Percentiles rank a stretch among this genome's conserved stretches.
Evolutionary conservation across 2,113 vertebrate species (phyloP).

Genomic region (Gallinago media): DNA sequence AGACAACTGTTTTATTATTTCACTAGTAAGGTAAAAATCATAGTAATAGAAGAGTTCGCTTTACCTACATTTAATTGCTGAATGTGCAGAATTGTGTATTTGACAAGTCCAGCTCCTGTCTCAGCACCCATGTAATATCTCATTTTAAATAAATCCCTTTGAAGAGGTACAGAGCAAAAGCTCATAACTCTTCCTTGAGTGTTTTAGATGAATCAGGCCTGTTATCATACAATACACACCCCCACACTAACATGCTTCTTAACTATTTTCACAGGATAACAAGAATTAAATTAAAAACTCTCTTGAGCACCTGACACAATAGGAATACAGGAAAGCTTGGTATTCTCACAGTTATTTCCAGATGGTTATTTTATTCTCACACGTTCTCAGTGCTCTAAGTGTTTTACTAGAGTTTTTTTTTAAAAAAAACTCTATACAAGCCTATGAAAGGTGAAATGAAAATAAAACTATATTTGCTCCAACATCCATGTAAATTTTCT

Average conservation of each 20-base stretch:
- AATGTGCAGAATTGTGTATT: background rate
- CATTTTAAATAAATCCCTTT: constrained; percentile 58
- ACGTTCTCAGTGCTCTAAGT: background rate
- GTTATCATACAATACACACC: background rate
- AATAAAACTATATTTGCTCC: background rate
- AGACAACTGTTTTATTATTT: background rate
- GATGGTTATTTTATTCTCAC: background rate
- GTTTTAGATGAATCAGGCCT: constrained; percentile 15
- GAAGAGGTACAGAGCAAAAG: constrained; percentile 22
- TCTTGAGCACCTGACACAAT: background rate
- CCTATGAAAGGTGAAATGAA: background rate
- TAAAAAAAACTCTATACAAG: background rate
- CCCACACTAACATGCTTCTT: background rate
- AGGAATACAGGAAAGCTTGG: background rate
- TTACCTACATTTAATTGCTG: constrained; percentile 17
- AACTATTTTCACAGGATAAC: background rate
- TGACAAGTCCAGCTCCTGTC: background rate
- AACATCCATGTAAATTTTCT: background rate
- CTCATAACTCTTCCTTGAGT: constrained; percentile 1
- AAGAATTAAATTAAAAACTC: constrained; percentile 35
- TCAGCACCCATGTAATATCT: constrained; percentile 19
- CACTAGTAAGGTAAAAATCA: background rate
- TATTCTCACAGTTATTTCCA: constrained; percentile 14
- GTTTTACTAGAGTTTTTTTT: background rate
- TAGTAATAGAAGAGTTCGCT: background rate